phyloP scores from a whole-genome alignment of 2,888 invertebrate genomes.

The Archips crataeganus region DNA sequence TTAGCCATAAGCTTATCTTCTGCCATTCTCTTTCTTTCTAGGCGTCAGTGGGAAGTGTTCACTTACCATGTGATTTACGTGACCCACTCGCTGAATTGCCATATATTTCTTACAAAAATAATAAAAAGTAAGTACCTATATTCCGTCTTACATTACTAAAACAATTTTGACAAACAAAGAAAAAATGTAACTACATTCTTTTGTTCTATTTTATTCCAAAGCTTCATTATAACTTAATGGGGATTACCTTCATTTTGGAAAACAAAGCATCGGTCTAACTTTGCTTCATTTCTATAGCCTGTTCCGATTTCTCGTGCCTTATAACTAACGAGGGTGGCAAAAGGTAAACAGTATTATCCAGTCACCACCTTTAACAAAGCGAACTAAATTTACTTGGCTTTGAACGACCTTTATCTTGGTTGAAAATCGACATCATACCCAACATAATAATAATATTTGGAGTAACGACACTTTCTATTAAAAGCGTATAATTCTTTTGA shows the following conservation, averaged over 20 bases:
- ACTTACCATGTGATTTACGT: too few species aligned
- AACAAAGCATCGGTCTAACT: constrained; percentile 23
- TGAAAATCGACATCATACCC: constrained; percentile 5
- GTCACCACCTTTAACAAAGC: constrained; percentile 26
- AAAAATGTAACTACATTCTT: neutral
- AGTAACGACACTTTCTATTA: neutral
- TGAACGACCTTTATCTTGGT: constrained; percentile 18
- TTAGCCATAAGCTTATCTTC: too few species aligned
- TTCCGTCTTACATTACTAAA: too few species aligned
- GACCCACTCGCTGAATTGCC: too few species aligned
- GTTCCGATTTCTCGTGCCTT: constrained; percentile 24
- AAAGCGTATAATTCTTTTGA: constrained; percentile 5
- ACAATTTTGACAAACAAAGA: too few species aligned
- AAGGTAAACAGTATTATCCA: constrained; percentile 35
- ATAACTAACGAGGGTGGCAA: constrained; percentile 36
- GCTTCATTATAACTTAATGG: constrained; percentile 22
- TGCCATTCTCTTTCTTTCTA: too few species aligned
- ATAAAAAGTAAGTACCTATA: too few species aligned
- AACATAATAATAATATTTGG: neutral
- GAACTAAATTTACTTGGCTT: constrained; percentile 19
- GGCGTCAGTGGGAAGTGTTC: too few species aligned
- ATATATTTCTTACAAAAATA: too few species aligned
- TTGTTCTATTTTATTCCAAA: neutral
- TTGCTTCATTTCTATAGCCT: constrained; percentile 16
- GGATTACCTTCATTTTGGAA: constrained; percentile 22